Percentiles rank a stretch among this genome's conserved stretches.
Evolutionary conservation across 2,113 vertebrate species (phyloP).

Genomic region (Dryoscopus gambensis): DNA sequence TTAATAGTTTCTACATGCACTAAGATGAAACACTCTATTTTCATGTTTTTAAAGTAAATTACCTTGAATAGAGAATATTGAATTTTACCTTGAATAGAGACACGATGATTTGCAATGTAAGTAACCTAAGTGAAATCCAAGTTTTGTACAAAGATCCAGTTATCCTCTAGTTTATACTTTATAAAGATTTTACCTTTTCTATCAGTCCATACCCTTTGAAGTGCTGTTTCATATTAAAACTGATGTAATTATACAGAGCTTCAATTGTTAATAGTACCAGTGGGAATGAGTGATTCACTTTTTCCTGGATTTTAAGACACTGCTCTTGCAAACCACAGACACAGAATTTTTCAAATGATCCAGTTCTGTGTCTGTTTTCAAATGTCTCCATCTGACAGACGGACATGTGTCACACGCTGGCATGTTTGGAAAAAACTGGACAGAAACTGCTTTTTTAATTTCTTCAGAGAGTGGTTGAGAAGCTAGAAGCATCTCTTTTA

Average conservation of each 20-base stretch:
- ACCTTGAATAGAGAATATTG: constrained; percentile 10
- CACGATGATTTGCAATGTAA: constrained; percentile 38
- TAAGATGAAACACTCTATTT: constrained; percentile 54
- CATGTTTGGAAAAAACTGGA: not conserved
- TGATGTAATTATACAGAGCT: not conserved
- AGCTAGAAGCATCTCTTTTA: not conserved
- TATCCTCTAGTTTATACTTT: not conserved
- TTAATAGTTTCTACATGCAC: constrained; percentile 40
- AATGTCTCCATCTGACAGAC: not conserved
- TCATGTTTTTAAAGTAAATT: constrained; percentile 60
- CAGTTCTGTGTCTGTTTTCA: not conserved
- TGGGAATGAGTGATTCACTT: not conserved
- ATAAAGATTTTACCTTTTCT: constrained; percentile 14
- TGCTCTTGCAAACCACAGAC: not conserved
- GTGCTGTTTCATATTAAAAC: not conserved
- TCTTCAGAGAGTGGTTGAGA: not conserved
- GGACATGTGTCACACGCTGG: not conserved
- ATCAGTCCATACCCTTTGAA: not conserved
- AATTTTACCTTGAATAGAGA: constrained; percentile 25
- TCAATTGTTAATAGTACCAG: not conserved
- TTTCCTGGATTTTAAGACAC: not conserved
- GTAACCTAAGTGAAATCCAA: constrained; percentile 32
- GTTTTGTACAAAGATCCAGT: constrained; percentile 55
- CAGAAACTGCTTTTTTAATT: not conserved
- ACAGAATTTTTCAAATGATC: not conserved